Conservation (phyloP, 1,140 invertebrate species). For the Aradophagus sp. region DNA sequence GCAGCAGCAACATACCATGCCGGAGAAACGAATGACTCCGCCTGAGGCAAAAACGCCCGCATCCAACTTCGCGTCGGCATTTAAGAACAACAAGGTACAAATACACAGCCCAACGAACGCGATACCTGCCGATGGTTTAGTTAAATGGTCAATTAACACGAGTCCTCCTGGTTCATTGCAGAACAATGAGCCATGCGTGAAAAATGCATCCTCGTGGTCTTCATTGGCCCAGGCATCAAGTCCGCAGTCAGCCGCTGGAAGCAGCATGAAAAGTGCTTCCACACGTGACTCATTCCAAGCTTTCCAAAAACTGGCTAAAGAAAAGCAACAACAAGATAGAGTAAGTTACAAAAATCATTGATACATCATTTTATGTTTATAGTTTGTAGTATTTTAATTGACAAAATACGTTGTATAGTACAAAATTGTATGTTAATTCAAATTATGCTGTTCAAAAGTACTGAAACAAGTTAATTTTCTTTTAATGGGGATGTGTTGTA, state of each 20-base stretch:
- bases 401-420: too few species aligned
- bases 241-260: slow-evolving; percentile 76
- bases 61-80: slow-evolving; percentile 79
- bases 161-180: slow-evolving; percentile 35
- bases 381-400: too few species aligned
- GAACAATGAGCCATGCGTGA: slow-evolving; percentile 82
- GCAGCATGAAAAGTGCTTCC: slow-evolving; percentile 77
- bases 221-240: slow-evolving; percentile 88
- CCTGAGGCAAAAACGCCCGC: slow-evolving; percentile 75
- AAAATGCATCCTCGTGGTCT: slow-evolving; percentile 95
- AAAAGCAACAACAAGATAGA: slow-evolving; percentile 86
- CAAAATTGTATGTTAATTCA: too few species aligned
- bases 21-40: slow-evolving; percentile 71
- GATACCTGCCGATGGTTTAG: neutral
- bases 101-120: slow-evolving; percentile 60
- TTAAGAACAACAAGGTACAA: slow-evolving; percentile 76
- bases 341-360: slow-evolving; percentile 67
- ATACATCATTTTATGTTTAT: neutral
- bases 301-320: slow-evolving; percentile 96
- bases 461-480: too few species aligned
- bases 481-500: too few species aligned
- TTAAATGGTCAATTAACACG: slow-evolving; percentile 18
- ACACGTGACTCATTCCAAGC: slow-evolving; percentile 83
- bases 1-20: slow-evolving; percentile 55
- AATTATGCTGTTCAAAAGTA: too few species aligned